Base-by-base conservation (phyloP, 2,888 invertebrate genomes). In the Euzetes globulus region DNA sequence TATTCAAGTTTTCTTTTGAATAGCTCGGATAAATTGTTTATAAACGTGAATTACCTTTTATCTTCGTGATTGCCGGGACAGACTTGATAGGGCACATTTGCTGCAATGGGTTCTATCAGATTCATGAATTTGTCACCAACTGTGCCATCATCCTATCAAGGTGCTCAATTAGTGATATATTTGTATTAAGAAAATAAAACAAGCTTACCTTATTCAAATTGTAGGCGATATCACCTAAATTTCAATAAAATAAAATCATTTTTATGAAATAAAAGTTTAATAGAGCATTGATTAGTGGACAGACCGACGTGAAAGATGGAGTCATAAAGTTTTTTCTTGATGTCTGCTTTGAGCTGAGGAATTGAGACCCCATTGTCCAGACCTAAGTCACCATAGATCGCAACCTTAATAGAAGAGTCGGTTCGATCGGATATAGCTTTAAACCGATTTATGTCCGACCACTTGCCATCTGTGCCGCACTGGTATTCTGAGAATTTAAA, bases 121-220 rank as follows among this genome's bases (percentile, higher is more conserved):
- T 89, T 86, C 94, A 97, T 93, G 83, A 94, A 97, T 82, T 89
- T 87, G 85, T 97, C 94, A 0, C 96, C 96, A 33, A 92, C 89
- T 75, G 84, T 83, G 0, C 89, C 94, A 81, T 94, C 86, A 78
- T 91, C 86, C 79, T 87, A 78, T 72, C n/a, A 52, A 29, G 22
- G 47, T 71, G 15, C 5, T 25, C 75, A 80, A 75, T 29, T 19
- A 52, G 15, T 37, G 71, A 73, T 41, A 33, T 17, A 55, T 9
- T 73, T 58, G 5, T 6, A 41, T 27, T 65, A 68, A 47, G 75
- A 37, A 27, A 11, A 19, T 7, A 29, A 37, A 19, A 5, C 15
- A 45, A 7, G 7, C 78, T 82, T 82, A 87, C 87, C 25, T 88
- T 84, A 83, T 92, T 85, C 92, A 96, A 91, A 83, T 96, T 92